Evolutionary conservation across 1,140 invertebrate genomes (phyloP).

Genomic region (Solenopsis fugax): DNA sequence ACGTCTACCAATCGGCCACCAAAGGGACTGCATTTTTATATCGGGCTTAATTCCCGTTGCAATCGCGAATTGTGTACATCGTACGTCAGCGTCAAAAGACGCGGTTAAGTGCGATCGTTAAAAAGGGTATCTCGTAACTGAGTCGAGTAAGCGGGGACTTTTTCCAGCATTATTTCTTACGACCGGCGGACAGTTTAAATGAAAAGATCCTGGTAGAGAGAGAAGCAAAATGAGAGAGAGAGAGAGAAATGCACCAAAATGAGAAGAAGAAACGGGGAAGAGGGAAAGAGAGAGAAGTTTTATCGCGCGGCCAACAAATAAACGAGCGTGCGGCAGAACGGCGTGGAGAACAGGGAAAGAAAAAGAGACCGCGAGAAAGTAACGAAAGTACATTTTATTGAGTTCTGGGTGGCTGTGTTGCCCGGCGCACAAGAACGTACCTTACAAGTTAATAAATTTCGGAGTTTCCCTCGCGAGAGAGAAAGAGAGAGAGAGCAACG

Average conservation of each 20-base stretch:
- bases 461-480: slow-evolving; percentile 60
- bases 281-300: slow-evolving; percentile 63
- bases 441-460: slow-evolving; percentile 77
- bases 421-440: slow-evolving; percentile 69
- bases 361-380: slow-evolving; percentile 69
- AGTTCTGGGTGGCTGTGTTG: slow-evolving; percentile 66
- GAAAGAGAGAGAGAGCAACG: not conserved
- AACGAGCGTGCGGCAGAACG: slow-evolving; percentile 54
- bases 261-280: slow-evolving; percentile 23
- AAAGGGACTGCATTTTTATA: slow-evolving; percentile 69
- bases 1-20: slow-evolving; percentile 35
- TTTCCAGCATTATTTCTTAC: slow-evolving; percentile 69
- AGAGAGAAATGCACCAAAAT: not conserved
- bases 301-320: slow-evolving; percentile 71
- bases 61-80: slow-evolving; percentile 65
- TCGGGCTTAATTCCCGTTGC: slow-evolving; percentile 51
- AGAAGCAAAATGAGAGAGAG: not conserved
- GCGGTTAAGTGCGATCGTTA: slow-evolving; percentile 76
- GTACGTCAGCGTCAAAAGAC: slow-evolving; percentile 58
- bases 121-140: slow-evolving; percentile 67
- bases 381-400: slow-evolving; percentile 76
- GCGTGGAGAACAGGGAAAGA: slow-evolving; percentile 13
- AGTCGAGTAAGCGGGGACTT: slow-evolving; percentile 60
- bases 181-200: slow-evolving; percentile 70
- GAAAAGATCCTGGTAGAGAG: slow-evolving; percentile 52